Evolutionary conservation across 2,113 vertebrate genomes (phyloP), one percentile per base, ranked within the genome.

Genomic region (Centropristis striata): DNA sequence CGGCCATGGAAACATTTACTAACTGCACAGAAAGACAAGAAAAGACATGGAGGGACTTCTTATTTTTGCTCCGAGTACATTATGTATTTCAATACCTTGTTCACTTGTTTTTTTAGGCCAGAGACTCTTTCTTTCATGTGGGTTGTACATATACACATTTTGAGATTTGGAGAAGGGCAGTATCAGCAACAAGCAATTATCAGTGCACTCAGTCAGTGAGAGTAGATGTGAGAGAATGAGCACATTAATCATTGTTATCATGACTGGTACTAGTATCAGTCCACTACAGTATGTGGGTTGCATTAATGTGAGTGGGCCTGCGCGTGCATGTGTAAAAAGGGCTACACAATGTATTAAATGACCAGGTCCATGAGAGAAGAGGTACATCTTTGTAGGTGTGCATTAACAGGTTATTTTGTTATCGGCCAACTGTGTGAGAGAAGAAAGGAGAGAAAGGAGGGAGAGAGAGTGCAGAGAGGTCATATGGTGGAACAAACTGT

Each of bases 241-340:
- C 73, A 80, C 86, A 93, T 91, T 89, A 90, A 92, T 93, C 90
- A 92, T 87, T 91, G 86, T 88, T 90, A 92, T 91, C 86, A 83
- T 74, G 87, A 59, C 87, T 84, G 72, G 51, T 60, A 67, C 75
- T 80, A 71, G 71, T 87, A 86, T 87, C 81, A 75, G 86, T 88
- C 65, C 78, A 79, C 81, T 80, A 80, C 85, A 85, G 76, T 73
- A 78, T 86, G 86, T 90, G 84, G 88, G 71, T 55, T 86, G 88
- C 85, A 89, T 91, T 85, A 91, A 87, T 78, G 74, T 79, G 82
- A 78, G 82, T 72, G 72, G 77, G 63, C 54, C 41, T 75, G 39
- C 51, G 50, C 37, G 20, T 61, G 71, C 63, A 78, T 86, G 70
- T 86, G 74, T 75, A 74, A 73, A 78, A 83, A 67, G 46, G 69